Evolutionary conservation across 2,797 vertebrate genomes (phyloP).

Genomic region (Epinephelus malabaricus): DNA sequence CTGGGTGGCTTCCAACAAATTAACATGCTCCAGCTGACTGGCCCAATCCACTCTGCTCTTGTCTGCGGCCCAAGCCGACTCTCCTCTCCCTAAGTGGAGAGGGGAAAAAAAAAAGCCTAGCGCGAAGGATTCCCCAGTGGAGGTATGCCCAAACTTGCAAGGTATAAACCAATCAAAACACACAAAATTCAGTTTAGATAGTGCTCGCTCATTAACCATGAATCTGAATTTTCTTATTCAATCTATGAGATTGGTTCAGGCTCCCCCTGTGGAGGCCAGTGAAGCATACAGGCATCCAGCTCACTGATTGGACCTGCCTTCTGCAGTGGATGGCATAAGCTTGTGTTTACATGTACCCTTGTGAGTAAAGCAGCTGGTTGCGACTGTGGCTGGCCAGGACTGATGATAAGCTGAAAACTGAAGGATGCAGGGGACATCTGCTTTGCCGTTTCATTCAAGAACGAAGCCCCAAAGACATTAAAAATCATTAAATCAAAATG

Average conservation of each 20-base stretch:
- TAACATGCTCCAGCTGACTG: slow-evolving; percentile 68
- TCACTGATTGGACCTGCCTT: slow-evolving; percentile 7
- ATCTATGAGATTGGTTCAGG: not conserved
- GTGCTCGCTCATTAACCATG: slow-evolving; percentile 13
- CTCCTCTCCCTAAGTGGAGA: slow-evolving; percentile 24
- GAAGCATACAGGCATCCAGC: not conserved
- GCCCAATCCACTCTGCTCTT: slow-evolving; percentile 55
- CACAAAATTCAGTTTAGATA: not conserved
- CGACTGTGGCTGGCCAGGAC: not conserved
- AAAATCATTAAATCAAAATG: not conserved
- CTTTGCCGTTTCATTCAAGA: slow-evolving; percentile 5
- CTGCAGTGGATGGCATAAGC: not conserved
- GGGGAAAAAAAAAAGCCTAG: not conserved
- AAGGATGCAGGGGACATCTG: not conserved
- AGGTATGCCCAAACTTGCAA: slow-evolving; percentile 8
- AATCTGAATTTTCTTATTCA: not conserved
- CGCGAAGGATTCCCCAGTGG: slow-evolving; percentile 46
- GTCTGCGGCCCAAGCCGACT: slow-evolving; percentile 38
- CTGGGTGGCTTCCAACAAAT: slow-evolving; percentile 72
- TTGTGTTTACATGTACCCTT: slow-evolving; percentile 16
- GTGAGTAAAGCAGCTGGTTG: slow-evolving; percentile 35
- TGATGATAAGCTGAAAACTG: slow-evolving; percentile 5
- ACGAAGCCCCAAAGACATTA: not conserved
- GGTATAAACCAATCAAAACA: slow-evolving; percentile 10
- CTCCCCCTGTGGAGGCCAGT: not conserved